Base-by-base conservation (phyloP, 2,113 vertebrate species). In the Sceloporus tristichus region DNA sequence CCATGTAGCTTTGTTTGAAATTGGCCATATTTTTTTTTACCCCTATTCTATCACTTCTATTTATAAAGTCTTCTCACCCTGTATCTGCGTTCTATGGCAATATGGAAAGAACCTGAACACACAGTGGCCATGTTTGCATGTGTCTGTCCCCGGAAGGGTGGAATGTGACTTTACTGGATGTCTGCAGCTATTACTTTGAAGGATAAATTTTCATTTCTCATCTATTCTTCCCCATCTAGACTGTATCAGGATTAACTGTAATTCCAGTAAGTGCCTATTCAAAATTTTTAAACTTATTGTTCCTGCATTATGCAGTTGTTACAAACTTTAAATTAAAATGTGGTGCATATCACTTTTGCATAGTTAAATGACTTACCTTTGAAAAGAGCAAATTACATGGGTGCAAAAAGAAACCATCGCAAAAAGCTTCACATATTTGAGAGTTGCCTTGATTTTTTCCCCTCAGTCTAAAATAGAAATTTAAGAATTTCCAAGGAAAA, bases 171-270 rank as follows among this genome's bases (percentile, higher is more conserved):
- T 98, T 98, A 97, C 98, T 99, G 98, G 98, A 98, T 99, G 98
- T 99, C 98, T 99, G 99, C 99, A 99, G 99, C 97, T 98, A 93
- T 98, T 98, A 98, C 98, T 95, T 99, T 99, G 99, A 99, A 99
- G 99, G 98, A 98, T 99, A 98, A 98, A 99, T 98, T 98, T 98
- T 99, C 98, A 98, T 99, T 98, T 98, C 96, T 99, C 98, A 99
- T 99, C 98, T 99, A 99, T 99, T 99, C 98, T 99, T 97, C 98
- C 98, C 99, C 98, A 98, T 99, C 98, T 99, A 99, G 99, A 99
- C 98, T 99, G 99, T 99, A 98, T 98, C 98, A 99, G 98, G 99
- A 99, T 98, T 97, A 99, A 99, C 98, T 99, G 99, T 99, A 98
- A 99, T 97, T 97, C 98, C 98, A 99, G 99, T 99, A 99, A 99